Conservation (phyloP, 2,797 vertebrate species). For the Amazonetta brasiliensis region DNA sequence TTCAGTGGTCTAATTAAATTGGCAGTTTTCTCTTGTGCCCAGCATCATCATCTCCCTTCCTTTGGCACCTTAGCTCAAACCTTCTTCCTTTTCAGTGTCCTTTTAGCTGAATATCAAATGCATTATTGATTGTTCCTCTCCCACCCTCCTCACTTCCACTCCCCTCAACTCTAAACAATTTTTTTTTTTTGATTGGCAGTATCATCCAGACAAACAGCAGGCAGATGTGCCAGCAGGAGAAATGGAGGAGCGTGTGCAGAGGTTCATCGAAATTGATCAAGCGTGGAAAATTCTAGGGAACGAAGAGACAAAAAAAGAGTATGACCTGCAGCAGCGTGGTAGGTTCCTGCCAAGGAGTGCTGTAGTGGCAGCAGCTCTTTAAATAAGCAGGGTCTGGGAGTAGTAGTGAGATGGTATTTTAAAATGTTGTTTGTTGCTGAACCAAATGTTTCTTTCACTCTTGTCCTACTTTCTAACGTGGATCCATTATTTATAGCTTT, state of each 20-base stretch:
- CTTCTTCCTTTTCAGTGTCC: constrained; percentile 56
- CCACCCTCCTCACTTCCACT: background rate
- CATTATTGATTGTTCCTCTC: constrained; percentile 48
- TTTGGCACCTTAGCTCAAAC: constrained; percentile 57
- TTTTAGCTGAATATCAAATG: constrained; percentile 58
- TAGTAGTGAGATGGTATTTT: constrained; percentile 42
- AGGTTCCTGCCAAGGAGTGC: constrained; percentile 72
- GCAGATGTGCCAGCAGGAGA: constrained; percentile 77
- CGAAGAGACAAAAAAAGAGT: constrained; percentile 85
- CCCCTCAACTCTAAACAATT: background rate
- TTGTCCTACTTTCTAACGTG: constrained; percentile 51
- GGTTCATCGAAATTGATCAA: constrained; percentile 88
- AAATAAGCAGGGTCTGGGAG: constrained; percentile 43
- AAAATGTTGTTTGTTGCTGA: constrained; percentile 56
- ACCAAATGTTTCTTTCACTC: constrained; percentile 37
- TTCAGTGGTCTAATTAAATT: constrained; percentile 79
- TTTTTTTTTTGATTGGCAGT: constrained; percentile 79
- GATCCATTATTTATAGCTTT: constrained; percentile 72
- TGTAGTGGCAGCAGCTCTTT: constrained; percentile 53
- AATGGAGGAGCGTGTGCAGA: constrained; percentile 78
- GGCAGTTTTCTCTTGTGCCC: constrained; percentile 76
- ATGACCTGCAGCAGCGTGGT: constrained; percentile 87
- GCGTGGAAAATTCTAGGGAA: constrained; percentile 91
- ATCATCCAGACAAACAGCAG: constrained; percentile 89
- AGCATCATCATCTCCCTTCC: constrained; percentile 42